A percentile compares a stretch with the other conserved stretches of the same genome.
Evolutionary conservation across 1,140 invertebrate genomes (phyloP).

Genomic region (Holcopasites calliopsidis): DNA sequence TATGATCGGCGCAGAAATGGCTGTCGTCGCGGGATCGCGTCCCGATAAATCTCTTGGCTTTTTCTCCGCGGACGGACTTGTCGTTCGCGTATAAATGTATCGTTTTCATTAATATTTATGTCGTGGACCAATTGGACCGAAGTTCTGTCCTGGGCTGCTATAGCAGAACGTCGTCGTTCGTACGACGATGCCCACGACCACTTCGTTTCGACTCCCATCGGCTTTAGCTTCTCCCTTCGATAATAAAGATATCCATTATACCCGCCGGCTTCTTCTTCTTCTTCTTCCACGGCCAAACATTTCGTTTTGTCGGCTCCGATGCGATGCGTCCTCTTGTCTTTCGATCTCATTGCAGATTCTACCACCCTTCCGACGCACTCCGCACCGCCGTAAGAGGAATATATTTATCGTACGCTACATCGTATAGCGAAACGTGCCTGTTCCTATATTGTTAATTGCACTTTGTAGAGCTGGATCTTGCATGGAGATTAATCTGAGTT

Average conservation of each 20-base stretch:
- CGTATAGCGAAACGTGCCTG: background rate
- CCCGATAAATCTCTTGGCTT: constrained; percentile 64
- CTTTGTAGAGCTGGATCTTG: too few species aligned
- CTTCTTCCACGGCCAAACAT: constrained; percentile 30
- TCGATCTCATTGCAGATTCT: constrained; percentile 9
- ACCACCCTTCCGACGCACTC: constrained; percentile 33
- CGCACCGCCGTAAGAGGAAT: constrained; percentile 8
- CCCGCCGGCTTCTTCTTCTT: constrained; percentile 53
- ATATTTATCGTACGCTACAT: constrained; percentile 9
- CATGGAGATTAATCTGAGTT: too few species aligned
- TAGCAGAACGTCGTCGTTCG: constrained; percentile 23
- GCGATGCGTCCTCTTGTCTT: constrained; percentile 9
- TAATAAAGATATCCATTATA: constrained; percentile 68
- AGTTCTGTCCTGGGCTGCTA: constrained; percentile 30
- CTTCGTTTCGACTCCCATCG: constrained; percentile 36
- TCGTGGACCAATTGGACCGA: constrained; percentile 55
- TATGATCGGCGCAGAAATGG: constrained; percentile 63
- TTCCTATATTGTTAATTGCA: constrained; percentile 3
- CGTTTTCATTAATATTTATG: constrained; percentile 68
- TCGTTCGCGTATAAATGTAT: constrained; percentile 65
- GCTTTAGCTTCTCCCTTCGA: constrained; percentile 45
- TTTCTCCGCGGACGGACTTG: constrained; percentile 64
- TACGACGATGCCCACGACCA: constrained; percentile 19
- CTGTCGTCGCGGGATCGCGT: constrained; percentile 58
- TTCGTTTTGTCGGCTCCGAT: constrained; percentile 42